Conservation (phyloP, 2,888 invertebrate species). For the Hoplodrina blanda region DNA sequence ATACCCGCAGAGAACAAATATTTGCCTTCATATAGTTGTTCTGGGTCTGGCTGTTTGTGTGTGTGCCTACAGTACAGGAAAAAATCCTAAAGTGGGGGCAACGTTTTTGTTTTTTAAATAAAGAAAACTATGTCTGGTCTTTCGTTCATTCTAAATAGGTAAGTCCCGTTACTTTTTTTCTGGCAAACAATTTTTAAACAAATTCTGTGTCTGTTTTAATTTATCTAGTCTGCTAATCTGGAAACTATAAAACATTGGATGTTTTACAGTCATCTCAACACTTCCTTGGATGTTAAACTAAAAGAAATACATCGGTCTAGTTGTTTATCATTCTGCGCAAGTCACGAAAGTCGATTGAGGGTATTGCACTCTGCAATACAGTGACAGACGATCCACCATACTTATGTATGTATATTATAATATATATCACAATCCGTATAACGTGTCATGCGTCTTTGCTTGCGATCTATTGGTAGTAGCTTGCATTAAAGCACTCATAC, state of each 20-base stretch:
- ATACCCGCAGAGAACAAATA: too few relatives aligned
- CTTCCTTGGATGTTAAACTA: slow-evolving; percentile 11
- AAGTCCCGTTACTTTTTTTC: not conserved
- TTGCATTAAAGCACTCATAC: too few relatives aligned
- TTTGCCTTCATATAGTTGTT: too few relatives aligned
- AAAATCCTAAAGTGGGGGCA: too few relatives aligned
- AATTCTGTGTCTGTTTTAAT: not conserved
- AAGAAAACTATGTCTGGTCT: too few relatives aligned
- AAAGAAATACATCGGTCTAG: not conserved
- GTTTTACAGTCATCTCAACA: slow-evolving; percentile 2
- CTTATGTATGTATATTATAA: slow-evolving; percentile 13
- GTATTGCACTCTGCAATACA: slow-evolving; percentile 46
- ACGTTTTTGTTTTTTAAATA: too few relatives aligned
- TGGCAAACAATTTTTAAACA: not conserved
- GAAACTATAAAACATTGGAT: slow-evolving; percentile 8
- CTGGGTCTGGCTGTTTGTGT: too few relatives aligned
- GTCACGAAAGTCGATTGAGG: slow-evolving; percentile 40
- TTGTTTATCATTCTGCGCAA: slow-evolving; percentile 47
- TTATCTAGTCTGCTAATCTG: not conserved
- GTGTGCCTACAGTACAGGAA: too few relatives aligned
- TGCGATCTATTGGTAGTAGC: not conserved
- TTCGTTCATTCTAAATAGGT: not conserved
- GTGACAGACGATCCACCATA: slow-evolving; percentile 26
- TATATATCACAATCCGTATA: slow-evolving; percentile 16
- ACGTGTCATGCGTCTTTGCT: not conserved